Conservation (phyloP, 2,113 vertebrate genomes). For the Nyctibius bracteatus region DNA sequence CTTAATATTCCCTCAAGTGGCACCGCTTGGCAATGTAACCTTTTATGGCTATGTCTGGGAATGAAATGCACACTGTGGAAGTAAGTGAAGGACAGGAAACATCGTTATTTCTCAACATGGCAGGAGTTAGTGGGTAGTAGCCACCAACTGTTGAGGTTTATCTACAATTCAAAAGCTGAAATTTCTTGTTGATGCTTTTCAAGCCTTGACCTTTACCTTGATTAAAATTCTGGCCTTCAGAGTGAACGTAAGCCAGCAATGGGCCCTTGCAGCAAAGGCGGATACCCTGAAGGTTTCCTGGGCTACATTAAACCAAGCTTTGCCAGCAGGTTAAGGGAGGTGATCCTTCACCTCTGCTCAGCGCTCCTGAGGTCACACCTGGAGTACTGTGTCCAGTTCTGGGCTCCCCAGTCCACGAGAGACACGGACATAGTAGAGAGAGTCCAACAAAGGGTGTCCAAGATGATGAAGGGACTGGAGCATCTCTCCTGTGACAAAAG, state of each 20-base stretch:
- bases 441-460: no score
- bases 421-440: no score
- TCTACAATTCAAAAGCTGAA: neutral
- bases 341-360: neutral
- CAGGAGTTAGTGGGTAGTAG: neutral
- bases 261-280: no score
- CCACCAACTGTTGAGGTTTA: neutral
- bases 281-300: neutral
- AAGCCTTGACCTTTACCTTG: no score
- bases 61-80: neutral
- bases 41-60: neutral
- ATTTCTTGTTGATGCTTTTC: neutral
- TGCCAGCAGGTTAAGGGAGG: neutral
- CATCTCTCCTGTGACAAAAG: no score
- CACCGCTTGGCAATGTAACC: neutral
- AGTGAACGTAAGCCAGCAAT: no score
- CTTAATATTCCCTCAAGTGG: neutral
- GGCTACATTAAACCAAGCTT: neutral
- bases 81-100: neutral
- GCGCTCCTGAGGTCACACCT: accelerated
- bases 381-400: no score
- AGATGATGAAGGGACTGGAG: no score
- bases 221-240: neutral
- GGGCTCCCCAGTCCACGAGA: no score
- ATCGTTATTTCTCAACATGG: neutral